Conservation (phyloP, 2,888 invertebrate species). For the Atrina japonica region DNA sequence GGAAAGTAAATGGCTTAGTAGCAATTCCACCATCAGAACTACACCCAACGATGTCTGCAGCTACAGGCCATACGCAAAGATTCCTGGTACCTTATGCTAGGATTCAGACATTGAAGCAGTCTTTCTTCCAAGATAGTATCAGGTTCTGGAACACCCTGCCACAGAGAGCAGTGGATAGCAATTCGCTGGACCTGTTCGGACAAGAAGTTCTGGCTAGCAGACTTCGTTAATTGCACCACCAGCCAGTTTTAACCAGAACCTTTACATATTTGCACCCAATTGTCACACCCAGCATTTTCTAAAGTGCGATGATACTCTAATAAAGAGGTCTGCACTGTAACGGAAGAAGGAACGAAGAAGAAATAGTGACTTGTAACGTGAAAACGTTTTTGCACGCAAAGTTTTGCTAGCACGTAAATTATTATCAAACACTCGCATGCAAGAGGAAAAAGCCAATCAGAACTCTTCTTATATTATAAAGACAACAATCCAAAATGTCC, state of each 20-base stretch:
- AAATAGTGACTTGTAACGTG: too few relatives aligned
- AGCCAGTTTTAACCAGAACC: slow-evolving; percentile 14
- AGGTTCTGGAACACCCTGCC: slow-evolving; percentile 8
- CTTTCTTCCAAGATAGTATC: slow-evolving; percentile 9
- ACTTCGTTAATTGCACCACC: not conserved
- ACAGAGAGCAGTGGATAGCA: not conserved
- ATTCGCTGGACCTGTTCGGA: slow-evolving; percentile 11
- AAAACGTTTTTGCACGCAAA: too few relatives aligned
- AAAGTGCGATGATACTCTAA: too few relatives aligned
- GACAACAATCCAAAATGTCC: too few relatives aligned
- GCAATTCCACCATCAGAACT: not conserved
- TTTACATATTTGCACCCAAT: too few relatives aligned
- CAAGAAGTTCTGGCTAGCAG: slow-evolving; percentile 6
- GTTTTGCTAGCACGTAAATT: too few relatives aligned
- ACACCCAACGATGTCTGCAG: not conserved
- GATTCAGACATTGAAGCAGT: slow-evolving; percentile 2
- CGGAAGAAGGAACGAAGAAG: too few relatives aligned
- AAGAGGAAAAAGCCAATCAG: too few relatives aligned
- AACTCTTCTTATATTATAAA: too few relatives aligned
- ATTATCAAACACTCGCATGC: too few relatives aligned
- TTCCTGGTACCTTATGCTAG: slow-evolving; percentile 12
- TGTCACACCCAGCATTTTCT: not conserved
- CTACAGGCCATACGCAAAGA: not conserved
- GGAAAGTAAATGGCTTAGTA: slow-evolving; percentile 6
- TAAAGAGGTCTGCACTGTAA: too few relatives aligned